Base-by-base conservation (phyloP, 2,888 invertebrate species). In the Plebejus melissa region DNA sequence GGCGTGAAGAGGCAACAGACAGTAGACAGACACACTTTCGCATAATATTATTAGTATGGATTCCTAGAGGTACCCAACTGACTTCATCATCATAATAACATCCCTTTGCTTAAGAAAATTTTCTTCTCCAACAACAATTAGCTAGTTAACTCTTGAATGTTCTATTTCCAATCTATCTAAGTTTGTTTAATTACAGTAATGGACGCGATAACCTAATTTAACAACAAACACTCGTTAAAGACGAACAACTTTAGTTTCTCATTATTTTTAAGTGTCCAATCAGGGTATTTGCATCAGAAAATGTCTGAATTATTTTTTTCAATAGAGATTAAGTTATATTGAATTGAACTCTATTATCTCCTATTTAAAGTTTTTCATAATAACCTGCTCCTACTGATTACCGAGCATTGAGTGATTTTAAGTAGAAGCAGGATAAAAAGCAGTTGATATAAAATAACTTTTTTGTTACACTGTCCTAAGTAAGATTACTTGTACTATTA, bases 151-250 rank as follows among this genome's bases (percentile, higher is more conserved):
- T 76, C 77, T 80, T 78, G 80, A 81, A 81, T 76, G 69, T 77
- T 76, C 32, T 74, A 60, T 69, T 75, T 77, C 72, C 50, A 60
- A 80, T 77, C 79, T 74, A 78, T 82, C 82, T 80, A 80, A 86
- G 85, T 82, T 86, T 84, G 76, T 81, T 84, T 87, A 84, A 88
- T 88, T 85, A 86, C 80, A 82, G 78, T 87, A 89, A 88, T 88
- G 85, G 86, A 84, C 82, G 82, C 83, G 83, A 86, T 89, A 86
- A 87, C 84, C 85, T 81, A 84, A 88, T 88, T 86, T 84, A 82
- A 83, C 80, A 79, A 82, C 82, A 84, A 84, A 83, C 81, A 82
- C 82, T 83, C 77, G 77, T 78, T 76, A 72, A 74, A 75, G 74
- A 71, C 75, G 74, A 79, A 77, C 60, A 70, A 70, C 72, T 76